Conservation (phyloP, 1,140 invertebrate genomes). For the Drosophila busckii region DNA sequence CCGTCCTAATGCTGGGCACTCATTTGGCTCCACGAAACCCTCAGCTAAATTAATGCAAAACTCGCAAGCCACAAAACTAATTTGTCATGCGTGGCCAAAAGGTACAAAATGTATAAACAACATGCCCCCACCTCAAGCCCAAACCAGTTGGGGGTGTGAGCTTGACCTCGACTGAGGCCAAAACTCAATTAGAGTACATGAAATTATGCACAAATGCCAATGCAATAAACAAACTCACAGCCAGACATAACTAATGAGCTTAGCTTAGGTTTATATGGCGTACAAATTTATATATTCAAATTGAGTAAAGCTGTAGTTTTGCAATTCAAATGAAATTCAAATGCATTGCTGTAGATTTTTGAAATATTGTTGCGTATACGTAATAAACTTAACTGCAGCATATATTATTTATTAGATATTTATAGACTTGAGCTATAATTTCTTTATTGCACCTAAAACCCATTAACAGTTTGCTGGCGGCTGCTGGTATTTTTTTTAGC, state of each 20-base stretch:
- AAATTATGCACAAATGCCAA: conserved; percentile 65
- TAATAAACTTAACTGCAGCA: no score
- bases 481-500: conserved; percentile 18
- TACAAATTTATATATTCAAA: conserved; percentile 5
- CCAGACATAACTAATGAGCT: neutral
- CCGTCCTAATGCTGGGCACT: conserved; percentile 33
- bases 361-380: conserved; percentile 55
- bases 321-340: conserved; percentile 32
- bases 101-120: conserved; percentile 26
- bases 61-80: conserved; percentile 68
- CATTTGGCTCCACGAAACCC: conserved; percentile 37
- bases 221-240: conserved; percentile 21
- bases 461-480: conserved; percentile 5
- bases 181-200: conserved; percentile 71
- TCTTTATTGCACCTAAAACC: no score
- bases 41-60: conserved; percentile 71
- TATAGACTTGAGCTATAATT: no score
- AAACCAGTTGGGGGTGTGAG: conserved; percentile 18
- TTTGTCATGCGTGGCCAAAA: conserved; percentile 68
- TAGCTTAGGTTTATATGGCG: conserved; percentile 6
- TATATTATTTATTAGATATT: no score
- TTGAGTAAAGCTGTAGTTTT: no score
- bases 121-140: neutral
- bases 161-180: conserved; percentile 16
- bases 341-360: conserved; percentile 50